A percentile compares a stretch with the other conserved stretches of the same genome.
Evolutionary conservation across 2,113 vertebrate species (phyloP).

Genomic region (Oenanthe oenanthe): DNA sequence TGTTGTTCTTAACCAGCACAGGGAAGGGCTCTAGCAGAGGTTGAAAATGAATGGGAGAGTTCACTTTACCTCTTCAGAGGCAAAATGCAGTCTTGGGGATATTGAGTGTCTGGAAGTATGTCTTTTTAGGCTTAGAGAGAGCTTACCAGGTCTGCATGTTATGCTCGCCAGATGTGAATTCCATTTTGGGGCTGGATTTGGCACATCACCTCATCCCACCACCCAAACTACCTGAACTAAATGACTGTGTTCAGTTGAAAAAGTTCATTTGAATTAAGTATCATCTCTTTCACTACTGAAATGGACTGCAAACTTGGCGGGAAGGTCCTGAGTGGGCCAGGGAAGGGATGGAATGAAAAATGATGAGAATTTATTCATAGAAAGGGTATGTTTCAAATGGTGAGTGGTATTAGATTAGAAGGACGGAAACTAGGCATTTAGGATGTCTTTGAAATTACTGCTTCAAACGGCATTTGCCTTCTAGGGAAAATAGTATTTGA

Average conservation of each 20-base stretch:
- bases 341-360: neutral
- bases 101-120: neutral
- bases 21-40: neutral
- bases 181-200: neutral
- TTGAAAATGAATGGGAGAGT: neutral
- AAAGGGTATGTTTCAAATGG: neutral
- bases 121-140: neutral
- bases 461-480: neutral
- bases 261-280: neutral
- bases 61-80: neutral
- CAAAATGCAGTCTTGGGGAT: neutral
- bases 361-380: neutral
- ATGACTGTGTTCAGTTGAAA: neutral
- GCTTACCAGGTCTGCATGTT: neutral
- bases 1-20: neutral
- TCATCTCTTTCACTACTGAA: neutral
- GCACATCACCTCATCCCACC: neutral
- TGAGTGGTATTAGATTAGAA: neutral
- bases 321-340: neutral
- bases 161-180: neutral
- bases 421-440: neutral
- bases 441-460: neutral
- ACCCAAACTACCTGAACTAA: neutral
- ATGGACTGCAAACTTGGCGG: neutral
- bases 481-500: neutral